These are phyloP conservation scores for Chauna torquata DNA, from an alignment of 2,113 vertebrate species.

Conservation along the genomic window DNA sequence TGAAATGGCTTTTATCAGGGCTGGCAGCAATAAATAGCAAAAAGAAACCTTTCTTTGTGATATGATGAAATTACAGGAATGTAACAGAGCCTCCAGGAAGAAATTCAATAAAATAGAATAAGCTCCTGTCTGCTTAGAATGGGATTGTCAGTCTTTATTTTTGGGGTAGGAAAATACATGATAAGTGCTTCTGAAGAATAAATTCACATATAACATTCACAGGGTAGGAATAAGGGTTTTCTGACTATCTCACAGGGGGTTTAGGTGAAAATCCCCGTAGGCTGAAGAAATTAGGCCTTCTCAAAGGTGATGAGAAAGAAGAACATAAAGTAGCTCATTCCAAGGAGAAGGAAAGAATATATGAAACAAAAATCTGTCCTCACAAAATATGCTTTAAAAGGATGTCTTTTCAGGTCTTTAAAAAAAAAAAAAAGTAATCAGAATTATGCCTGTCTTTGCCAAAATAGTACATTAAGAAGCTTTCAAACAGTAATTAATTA, in stretches of 20 bases:
- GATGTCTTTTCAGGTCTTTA: not conserved
- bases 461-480: not conserved
- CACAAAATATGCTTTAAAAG: not conserved
- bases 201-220: not conserved
- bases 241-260: not conserved
- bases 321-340: not conserved
- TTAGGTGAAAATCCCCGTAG: not conserved
- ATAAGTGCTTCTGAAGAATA: not conserved
- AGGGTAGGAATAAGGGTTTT: not conserved
- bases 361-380: not conserved
- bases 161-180: not conserved
- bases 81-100: not conserved
- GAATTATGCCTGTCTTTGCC: not conserved
- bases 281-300: not conserved
- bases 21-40: not conserved
- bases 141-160: slow-evolving; percentile 8
- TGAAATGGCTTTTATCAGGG: not conserved
- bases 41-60: not conserved
- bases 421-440: not conserved
- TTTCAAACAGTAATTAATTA: not conserved
- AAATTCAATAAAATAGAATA: slow-evolving; percentile 17
- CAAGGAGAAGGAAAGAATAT: not conserved
- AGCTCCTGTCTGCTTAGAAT: not conserved
- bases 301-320: not conserved
- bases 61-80: not conserved